These are phyloP conservation scores for Lycia hirtaria DNA, from an alignment of 2,888 invertebrate genomes.

Conservation along the genomic window DNA sequence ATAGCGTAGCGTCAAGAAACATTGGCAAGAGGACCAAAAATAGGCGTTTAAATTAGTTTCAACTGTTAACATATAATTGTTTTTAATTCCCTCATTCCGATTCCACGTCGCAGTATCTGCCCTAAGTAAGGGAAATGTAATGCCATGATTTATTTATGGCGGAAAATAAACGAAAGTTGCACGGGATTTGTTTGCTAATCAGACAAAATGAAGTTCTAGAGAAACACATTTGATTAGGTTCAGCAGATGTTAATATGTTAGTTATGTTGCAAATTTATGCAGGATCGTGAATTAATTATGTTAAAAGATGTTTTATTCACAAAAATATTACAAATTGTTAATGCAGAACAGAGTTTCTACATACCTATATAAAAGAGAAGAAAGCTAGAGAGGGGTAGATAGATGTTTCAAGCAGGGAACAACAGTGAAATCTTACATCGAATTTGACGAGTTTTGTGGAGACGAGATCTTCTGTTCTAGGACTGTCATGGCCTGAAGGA, in stretches of 20 bases:
- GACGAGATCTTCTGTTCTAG: conserved; percentile 71
- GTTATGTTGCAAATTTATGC: conserved; percentile 61
- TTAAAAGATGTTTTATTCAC: conserved; percentile 46
- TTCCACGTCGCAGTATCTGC: conserved; percentile 4
- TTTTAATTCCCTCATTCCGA: neutral
- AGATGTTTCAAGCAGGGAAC: conserved; percentile 31
- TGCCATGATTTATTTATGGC: conserved; percentile 55
- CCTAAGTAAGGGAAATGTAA: conserved; percentile 33
- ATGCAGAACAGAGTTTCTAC: conserved; percentile 51
- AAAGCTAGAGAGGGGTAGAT: conserved; percentile 46
- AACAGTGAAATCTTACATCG: conserved; percentile 77
- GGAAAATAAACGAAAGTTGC: conserved; percentile 49
- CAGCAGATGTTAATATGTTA: conserved; percentile 69
- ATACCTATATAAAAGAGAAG: conserved; percentile 42
- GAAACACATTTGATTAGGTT: conserved; percentile 55
- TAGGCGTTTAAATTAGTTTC: too few relatives aligned
- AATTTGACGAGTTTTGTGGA: conserved; percentile 83
- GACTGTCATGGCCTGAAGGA: conserved; percentile 73
- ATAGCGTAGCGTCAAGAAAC: neutral
- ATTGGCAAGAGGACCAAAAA: too few relatives aligned
- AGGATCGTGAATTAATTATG: conserved; percentile 68
- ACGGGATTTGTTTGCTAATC: conserved; percentile 49
- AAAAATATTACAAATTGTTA: conserved; percentile 51
- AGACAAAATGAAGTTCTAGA: conserved; percentile 38
- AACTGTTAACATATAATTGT: conserved; percentile 1